phyloP scores from a whole-genome alignment of 2,888 invertebrate genomes.

The Harpalus rubripes region DNA sequence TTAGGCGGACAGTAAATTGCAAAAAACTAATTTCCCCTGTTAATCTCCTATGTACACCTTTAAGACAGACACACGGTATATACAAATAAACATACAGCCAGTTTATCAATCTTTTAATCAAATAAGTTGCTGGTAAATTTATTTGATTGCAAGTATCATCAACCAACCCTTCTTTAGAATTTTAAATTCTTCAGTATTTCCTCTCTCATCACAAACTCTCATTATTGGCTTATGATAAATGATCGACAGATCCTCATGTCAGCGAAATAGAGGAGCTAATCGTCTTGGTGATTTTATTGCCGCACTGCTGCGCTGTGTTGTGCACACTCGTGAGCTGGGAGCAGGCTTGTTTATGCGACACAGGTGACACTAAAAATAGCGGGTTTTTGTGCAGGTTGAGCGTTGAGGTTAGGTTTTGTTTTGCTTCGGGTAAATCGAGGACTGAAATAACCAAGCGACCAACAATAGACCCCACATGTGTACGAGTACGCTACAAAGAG shows the following conservation, averaged over 20 bases:
- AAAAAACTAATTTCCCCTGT: too few species aligned
- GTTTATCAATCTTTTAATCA: too few species aligned
- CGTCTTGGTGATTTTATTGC: conserved; percentile 54
- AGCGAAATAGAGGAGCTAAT: conserved; percentile 52
- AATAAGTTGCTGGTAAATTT: too few species aligned
- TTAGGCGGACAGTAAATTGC: too few species aligned
- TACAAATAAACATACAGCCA: too few species aligned
- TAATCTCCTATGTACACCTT: too few species aligned
- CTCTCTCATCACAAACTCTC: too few species aligned
- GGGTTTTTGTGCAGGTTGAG: conserved; percentile 56
- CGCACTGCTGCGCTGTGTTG: neutral
- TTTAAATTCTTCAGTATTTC: too few species aligned
- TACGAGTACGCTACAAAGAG: neutral
- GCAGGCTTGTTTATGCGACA: conserved; percentile 52
- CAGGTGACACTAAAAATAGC: conserved; percentile 62
- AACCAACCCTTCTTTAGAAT: too few species aligned
- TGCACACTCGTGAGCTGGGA: neutral
- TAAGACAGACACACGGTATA: too few species aligned
- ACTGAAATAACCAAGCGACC: conserved; percentile 48
- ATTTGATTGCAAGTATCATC: too few species aligned
- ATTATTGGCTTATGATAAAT: conserved; percentile 43
- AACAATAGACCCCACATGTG: conserved; percentile 57
- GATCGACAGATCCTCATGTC: conserved; percentile 28
- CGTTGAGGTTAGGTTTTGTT: conserved; percentile 42
- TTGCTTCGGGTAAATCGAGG: conserved; percentile 51